Evolutionary conservation across 92 coral and sea anemone species (phyloP), one percentile per base, ranked within the genome.

Genomic region (Parazoanthus atlanticus): DNA sequence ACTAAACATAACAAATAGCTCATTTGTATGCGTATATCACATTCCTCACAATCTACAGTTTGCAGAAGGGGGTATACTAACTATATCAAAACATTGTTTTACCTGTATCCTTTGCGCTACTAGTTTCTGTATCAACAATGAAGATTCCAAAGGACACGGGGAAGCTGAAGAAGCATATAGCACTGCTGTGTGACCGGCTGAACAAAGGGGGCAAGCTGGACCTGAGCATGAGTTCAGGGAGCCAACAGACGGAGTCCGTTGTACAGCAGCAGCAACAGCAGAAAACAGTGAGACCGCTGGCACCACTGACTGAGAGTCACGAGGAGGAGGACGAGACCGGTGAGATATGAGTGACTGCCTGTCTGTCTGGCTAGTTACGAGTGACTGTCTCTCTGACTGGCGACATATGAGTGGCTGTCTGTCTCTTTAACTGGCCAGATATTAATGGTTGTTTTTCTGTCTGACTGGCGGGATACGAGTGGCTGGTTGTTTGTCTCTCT

Each of bases 161-260:
- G 72, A 96, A 96, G 72, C 90, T 96, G 38, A 96, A 96, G 94
- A 96, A 96, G 88, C 99, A 96, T 93, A 89, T 96, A 4, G 99
- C 99, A 4, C 82, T 96, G 58, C 89, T 96, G 84, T 96, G 99
- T 73, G 99, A 96, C 75, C 90, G 99, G 36, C 92, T 96, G n/a
- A 95, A 92, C 89, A 96, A 96, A 84, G 99, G 99, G 41, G 96
- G 98, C 30, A 95, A 94, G 70, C 90, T 96, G 82, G 99, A 96
- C 90, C 88, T 95, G 70, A 85, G 81, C 72, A 80, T 93, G 92
- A 89, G 92, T 31, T 93, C 94, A 41, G 91, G 89, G 7, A 88
- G 88, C 12, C 98, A 95, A 70, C 88, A 91, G 77, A 92, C 89
- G 3, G 98, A 95, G 41, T 88, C 95, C n/a, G 92, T 90, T 26